Conservation (phyloP, 2,888 invertebrate genomes). For the Criorhina ranunculi region DNA sequence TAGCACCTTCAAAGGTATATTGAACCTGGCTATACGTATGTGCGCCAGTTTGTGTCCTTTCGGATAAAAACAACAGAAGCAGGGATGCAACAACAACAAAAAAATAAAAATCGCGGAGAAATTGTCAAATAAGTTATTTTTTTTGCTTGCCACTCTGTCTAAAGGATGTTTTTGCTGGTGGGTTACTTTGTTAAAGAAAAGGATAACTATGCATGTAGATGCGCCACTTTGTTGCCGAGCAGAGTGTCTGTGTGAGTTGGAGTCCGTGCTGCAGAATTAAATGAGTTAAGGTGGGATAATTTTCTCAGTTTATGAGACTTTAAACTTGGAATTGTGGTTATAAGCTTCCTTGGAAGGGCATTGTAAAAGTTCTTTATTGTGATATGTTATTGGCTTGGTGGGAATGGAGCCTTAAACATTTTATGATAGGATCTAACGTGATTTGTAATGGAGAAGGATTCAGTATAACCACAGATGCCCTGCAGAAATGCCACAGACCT, state of each 20-base stretch:
- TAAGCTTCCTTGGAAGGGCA: constrained; percentile 3
- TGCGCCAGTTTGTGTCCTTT: constrained; percentile 58
- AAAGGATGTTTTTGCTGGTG: constrained; percentile 58
- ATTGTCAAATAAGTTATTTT: constrained; percentile 71
- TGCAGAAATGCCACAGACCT: no score
- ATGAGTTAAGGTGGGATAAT: constrained; percentile 57
- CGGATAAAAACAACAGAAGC: constrained; percentile 58
- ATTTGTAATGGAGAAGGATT: no score
- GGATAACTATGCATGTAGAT: constrained; percentile 50
- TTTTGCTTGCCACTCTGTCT: constrained; percentile 18
- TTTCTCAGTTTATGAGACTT: constrained; percentile 48
- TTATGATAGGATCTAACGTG: no score
- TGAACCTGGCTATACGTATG: constrained; percentile 64
- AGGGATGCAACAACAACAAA: not conserved
- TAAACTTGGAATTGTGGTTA: constrained; percentile 40
- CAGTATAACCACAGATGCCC: no score
- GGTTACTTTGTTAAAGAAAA: constrained; percentile 53
- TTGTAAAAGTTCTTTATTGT: not conserved
- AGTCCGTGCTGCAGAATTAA: constrained; percentile 65
- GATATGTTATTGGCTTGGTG: no score
- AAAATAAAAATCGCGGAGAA: constrained; percentile 29
- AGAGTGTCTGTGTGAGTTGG: constrained; percentile 41
- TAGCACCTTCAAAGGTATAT: constrained; percentile 76
- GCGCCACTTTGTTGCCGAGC: constrained; percentile 51
- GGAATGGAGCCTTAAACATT: no score